Percentiles rank a stretch among this genome's conserved stretches.
Evolutionary conservation across 2,113 vertebrate species (phyloP).

Genomic region (Lucifuga dentata): DNA sequence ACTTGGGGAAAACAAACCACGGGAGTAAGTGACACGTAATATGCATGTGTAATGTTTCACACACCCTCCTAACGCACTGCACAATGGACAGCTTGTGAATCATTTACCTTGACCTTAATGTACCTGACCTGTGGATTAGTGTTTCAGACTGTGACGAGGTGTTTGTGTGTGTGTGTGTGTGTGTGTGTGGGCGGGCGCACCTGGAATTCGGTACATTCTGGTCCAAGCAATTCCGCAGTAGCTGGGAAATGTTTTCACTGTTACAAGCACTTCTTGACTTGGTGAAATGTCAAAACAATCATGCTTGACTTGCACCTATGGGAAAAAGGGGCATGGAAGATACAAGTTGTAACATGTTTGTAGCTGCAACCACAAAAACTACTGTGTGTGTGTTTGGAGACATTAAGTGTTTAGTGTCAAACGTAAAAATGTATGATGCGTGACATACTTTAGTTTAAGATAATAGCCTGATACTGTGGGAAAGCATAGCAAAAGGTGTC

Average conservation of each 20-base stretch:
- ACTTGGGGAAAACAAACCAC: neutral
- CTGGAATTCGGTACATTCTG: slow-evolving; percentile 82
- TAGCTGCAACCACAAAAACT: fast-evolving
- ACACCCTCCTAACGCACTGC: neutral
- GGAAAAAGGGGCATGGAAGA: slow-evolving; percentile 36
- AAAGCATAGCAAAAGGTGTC: too few relatives aligned
- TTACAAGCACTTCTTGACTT: slow-evolving; percentile 83
- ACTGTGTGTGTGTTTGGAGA: neutral
- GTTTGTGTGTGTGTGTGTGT: neutral
- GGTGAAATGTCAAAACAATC: slow-evolving; percentile 84
- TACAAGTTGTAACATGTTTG: neutral
- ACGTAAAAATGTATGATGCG: too few relatives aligned
- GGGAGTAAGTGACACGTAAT: neutral
- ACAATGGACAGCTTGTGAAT: neutral
- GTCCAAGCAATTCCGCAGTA: slow-evolving; percentile 84
- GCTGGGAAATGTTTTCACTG: slow-evolving; percentile 85
- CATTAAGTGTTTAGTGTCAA: too few relatives aligned
- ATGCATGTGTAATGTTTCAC: neutral
- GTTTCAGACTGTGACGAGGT: neutral
- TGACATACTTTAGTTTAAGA: too few relatives aligned
- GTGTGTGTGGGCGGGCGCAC: slow-evolving; percentile 66
- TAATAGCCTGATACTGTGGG: too few relatives aligned
- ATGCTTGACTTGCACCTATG: slow-evolving; percentile 88
- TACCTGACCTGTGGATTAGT: neutral
- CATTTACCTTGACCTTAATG: neutral